Evolutionary conservation across 2,113 vertebrate species (phyloP).

Genomic region (Dromaius novaehollandiae): DNA sequence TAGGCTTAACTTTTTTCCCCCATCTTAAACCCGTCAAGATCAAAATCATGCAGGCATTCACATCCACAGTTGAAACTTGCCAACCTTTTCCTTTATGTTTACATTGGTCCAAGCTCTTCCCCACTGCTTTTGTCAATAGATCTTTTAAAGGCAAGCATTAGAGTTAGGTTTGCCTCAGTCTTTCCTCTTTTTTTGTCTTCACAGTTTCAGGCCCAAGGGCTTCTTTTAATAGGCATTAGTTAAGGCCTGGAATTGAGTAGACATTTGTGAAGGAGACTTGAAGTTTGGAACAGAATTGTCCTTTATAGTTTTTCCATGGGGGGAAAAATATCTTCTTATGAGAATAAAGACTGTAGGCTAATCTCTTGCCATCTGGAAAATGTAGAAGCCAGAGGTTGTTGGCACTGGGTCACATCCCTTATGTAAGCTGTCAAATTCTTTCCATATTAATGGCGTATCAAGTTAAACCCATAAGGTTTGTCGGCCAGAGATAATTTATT

Average conservation of each 20-base stretch:
- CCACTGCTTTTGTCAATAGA: constrained; percentile 77
- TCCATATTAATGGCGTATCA: constrained; percentile 82
- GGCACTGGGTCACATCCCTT: constrained; percentile 85
- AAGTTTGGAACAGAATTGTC: constrained; percentile 80
- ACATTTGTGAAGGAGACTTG: constrained; percentile 83
- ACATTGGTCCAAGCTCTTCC: constrained; percentile 73
- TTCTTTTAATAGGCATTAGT: constrained; percentile 82
- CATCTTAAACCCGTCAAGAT: constrained; percentile 74
- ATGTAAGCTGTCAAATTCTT: constrained; percentile 91
- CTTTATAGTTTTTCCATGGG: constrained; percentile 82
- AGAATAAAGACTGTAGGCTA: constrained; percentile 82
- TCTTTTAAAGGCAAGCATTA: constrained; percentile 77
- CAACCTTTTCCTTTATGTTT: constrained; percentile 73
- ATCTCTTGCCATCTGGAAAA: constrained; percentile 87
- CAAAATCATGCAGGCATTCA: constrained; percentile 75
- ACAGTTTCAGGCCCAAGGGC: constrained; percentile 68
- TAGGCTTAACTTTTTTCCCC: constrained; percentile 77
- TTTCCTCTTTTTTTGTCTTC: constrained; percentile 19
- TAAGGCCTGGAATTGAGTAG: constrained; percentile 80
- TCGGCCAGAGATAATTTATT: constrained; percentile 72
- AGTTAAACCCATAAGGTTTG: constrained; percentile 75
- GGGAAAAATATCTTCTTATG: constrained; percentile 79
- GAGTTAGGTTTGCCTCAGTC: constrained; percentile 71
- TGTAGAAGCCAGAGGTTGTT: constrained; percentile 82
- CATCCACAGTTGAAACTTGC: constrained; percentile 71